These are phyloP conservation scores for Stegodyphus dumicola DNA, from an alignment of 1,140 invertebrate species.

Conservation along the genomic window DNA sequence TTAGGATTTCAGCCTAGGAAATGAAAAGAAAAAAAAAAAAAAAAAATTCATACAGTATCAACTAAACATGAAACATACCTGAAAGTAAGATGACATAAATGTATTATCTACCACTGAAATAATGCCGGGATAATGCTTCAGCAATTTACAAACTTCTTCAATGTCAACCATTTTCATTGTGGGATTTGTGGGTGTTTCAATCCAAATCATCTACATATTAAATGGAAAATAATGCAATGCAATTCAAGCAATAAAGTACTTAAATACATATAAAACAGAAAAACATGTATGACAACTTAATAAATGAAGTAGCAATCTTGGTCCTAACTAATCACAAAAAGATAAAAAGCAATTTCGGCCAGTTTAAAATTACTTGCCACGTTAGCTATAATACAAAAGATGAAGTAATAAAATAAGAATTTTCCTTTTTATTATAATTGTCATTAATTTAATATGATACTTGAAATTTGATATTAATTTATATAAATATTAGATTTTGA, in stretches of 20 bases:
- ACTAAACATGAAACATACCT: constrained; percentile 70
- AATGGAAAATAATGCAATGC: constrained; percentile 28
- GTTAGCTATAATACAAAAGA: too few species aligned
- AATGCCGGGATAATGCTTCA: constrained; percentile 75
- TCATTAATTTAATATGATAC: too few species aligned
- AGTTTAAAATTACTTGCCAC: too few species aligned
- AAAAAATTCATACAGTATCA: background rate
- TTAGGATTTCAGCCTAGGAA: too few species aligned
- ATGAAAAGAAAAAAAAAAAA: too few species aligned
- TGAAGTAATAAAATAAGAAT: too few species aligned
- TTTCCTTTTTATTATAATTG: too few species aligned
- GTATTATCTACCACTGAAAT: constrained; percentile 97
- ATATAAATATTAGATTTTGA: too few species aligned
- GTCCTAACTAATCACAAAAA: too few species aligned
- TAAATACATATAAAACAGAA: background rate
- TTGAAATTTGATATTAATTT: too few species aligned
- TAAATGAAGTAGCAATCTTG: background rate
- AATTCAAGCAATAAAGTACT: background rate
- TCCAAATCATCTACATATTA: constrained; percentile 85
- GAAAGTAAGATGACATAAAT: constrained; percentile 95
- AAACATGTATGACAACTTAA: background rate
- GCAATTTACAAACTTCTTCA: constrained; percentile 76
- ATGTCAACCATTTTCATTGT: constrained; percentile 93
- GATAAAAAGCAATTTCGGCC: too few species aligned
- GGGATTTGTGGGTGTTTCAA: constrained; percentile 99